Evolutionary conservation across 2,888 invertebrate species (phyloP).

Genomic region (Eupithecia subumbrata): DNA sequence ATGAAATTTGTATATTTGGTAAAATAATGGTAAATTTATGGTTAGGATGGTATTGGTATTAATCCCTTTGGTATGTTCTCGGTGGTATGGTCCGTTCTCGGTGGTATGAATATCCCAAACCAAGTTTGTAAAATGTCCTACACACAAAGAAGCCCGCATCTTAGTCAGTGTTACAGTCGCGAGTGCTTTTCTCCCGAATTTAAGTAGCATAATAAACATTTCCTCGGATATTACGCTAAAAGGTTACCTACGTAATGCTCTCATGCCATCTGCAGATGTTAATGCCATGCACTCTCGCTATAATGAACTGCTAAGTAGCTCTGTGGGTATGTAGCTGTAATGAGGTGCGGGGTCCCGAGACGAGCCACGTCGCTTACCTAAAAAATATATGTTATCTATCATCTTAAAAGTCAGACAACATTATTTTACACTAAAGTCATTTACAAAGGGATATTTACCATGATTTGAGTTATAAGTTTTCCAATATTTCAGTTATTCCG

Average conservation of each 20-base stretch:
- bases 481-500: too few species aligned
- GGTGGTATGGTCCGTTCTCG: too few species aligned
- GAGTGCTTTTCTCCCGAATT: background rate
- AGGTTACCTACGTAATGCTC: background rate
- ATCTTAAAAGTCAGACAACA: too few species aligned
- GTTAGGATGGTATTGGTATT: too few species aligned
- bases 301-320: background rate
- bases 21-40: too few species aligned
- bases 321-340: background rate
- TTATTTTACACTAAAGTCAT: too few species aligned
- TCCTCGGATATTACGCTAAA: background rate
- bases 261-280: background rate
- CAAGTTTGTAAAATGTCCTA: background rate
- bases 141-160: background rate
- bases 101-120: too few species aligned
- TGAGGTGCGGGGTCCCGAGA: background rate
- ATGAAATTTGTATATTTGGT: too few species aligned
- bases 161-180: background rate
- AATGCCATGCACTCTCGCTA: background rate
- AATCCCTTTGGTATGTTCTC: too few species aligned
- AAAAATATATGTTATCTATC: too few species aligned
- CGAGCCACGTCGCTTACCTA: background rate
- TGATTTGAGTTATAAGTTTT: too few species aligned
- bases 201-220: background rate
- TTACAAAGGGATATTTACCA: too few species aligned